Evolutionary conservation across 2,113 vertebrate species (phyloP).

Genomic region (Notothenia coriiceps): DNA sequence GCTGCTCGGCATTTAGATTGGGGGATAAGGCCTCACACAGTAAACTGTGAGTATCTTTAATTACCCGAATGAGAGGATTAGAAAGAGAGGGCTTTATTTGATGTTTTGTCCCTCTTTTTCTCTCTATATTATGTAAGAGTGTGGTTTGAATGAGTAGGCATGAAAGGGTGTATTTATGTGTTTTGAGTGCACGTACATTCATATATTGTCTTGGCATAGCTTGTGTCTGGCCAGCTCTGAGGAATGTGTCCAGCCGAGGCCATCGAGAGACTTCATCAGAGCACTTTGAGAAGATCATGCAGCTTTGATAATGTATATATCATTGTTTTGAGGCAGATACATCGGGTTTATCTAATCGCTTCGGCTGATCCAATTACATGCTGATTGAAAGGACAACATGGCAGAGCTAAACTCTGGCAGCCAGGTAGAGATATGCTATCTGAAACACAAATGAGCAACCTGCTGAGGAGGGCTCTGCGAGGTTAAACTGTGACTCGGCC

Average conservation of each 20-base stretch:
- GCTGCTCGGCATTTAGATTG: slow-evolving; percentile 69
- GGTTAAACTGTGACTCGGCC: slow-evolving; percentile 49
- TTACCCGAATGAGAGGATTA: slow-evolving; percentile 76
- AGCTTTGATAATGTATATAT: slow-evolving; percentile 52
- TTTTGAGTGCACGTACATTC: neutral
- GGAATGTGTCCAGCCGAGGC: slow-evolving; percentile 59
- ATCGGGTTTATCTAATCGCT: slow-evolving; percentile 73
- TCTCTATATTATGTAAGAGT: slow-evolving; percentile 17
- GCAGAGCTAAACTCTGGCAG: slow-evolving; percentile 42
- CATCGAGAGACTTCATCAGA: slow-evolving; percentile 59
- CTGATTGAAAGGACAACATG: slow-evolving; percentile 78
- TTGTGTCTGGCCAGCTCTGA: slow-evolving; percentile 31
- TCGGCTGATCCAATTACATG: slow-evolving; percentile 81
- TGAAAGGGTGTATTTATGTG: slow-evolving; percentile 17
- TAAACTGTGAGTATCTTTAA: slow-evolving; percentile 78
- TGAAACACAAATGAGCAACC: slow-evolving; percentile 56
- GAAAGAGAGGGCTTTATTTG: slow-evolving; percentile 73
- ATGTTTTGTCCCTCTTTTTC: slow-evolving; percentile 32
- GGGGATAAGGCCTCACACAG: slow-evolving; percentile 70
- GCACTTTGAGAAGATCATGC: slow-evolving; percentile 54
- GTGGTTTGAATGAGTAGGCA: slow-evolving; percentile 35
- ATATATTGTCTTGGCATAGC: slow-evolving; percentile 36
- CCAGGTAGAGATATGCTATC: slow-evolving; percentile 65
- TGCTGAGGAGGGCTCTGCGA: slow-evolving; percentile 11
- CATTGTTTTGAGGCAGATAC: slow-evolving; percentile 66